A percentile compares a stretch with the other conserved stretches of the same genome.
Evolutionary conservation across 2,888 invertebrate species (phyloP).

Genomic region (Lydus trimaculatus): DNA sequence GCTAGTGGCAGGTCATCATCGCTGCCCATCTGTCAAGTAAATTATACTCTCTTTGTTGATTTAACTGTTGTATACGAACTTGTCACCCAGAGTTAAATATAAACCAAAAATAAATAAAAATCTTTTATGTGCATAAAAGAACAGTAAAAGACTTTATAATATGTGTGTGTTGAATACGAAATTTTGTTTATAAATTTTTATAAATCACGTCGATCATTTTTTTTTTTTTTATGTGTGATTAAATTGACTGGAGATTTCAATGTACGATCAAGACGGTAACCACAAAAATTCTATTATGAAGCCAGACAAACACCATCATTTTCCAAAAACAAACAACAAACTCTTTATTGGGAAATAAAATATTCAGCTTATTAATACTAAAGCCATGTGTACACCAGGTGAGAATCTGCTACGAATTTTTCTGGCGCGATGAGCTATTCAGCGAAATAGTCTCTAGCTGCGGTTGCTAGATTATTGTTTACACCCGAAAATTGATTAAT

Average conservation of each 20-base stretch:
- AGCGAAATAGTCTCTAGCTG: too few relatives aligned
- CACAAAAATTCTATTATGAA: conserved; percentile 1
- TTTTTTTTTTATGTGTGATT: neutral
- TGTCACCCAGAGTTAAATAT: conserved; percentile 1
- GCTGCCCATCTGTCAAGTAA: conserved; percentile 4
- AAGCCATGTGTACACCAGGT: too few relatives aligned
- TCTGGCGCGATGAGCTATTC: too few relatives aligned
- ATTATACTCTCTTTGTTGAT: neutral
- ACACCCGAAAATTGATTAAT: too few relatives aligned
- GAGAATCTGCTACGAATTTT: too few relatives aligned
- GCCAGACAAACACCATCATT: neutral
- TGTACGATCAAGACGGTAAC: neutral
- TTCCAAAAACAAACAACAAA: neutral
- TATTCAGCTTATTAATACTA: too few relatives aligned
- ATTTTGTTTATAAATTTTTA: too few relatives aligned
- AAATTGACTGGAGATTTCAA: neutral
- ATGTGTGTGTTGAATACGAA: neutral
- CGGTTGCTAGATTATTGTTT: too few relatives aligned
- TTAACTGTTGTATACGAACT: conserved; percentile 6
- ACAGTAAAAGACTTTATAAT: neutral
- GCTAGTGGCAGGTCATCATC: neutral
- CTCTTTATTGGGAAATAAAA: too few relatives aligned
- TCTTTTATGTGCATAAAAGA: neutral
- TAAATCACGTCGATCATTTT: too few relatives aligned
- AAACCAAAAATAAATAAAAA: neutral